Evolutionary conservation across 2,113 vertebrate species (phyloP).

Genomic region (Rhinopomastus cyanomelas): DNA sequence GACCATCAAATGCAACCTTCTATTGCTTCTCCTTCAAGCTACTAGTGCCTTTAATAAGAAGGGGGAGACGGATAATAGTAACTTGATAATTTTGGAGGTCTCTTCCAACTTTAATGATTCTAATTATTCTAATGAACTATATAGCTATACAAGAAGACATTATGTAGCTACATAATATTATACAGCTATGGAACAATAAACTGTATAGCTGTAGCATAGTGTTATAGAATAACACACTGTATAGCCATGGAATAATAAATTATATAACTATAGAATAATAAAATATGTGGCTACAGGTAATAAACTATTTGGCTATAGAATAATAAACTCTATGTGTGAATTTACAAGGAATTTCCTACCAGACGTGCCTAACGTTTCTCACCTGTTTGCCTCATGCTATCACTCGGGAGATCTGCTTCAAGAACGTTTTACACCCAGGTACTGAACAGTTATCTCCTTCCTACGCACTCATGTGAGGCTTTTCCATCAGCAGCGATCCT

Average conservation of each 20-base stretch:
- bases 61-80: not conserved
- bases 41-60: not conserved
- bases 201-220: not conserved
- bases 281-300: not conserved
- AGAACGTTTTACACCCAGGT: conserved; percentile 35
- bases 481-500: conserved; percentile 64
- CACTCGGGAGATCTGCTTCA: not conserved
- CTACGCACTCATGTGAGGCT: not conserved
- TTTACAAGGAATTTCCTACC: not conserved
- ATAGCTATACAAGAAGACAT: too few species aligned
- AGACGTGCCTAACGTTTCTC: not conserved
- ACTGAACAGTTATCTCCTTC: conserved; percentile 40
- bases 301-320: not conserved
- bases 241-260: not conserved
- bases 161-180: too few species aligned
- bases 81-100: too few species aligned
- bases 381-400: not conserved
- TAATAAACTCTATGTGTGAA: not conserved
- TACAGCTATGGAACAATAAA: too few species aligned
- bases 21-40: not conserved
- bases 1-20: not conserved
- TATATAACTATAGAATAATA: not conserved
- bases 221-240: too few species aligned
- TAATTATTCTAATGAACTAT: too few species aligned
- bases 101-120: too few species aligned